Evolutionary conservation across 1,140 invertebrate species (phyloP), one percentile per base, ranked within the genome.

Genomic region (Zaprionus inermis): DNA sequence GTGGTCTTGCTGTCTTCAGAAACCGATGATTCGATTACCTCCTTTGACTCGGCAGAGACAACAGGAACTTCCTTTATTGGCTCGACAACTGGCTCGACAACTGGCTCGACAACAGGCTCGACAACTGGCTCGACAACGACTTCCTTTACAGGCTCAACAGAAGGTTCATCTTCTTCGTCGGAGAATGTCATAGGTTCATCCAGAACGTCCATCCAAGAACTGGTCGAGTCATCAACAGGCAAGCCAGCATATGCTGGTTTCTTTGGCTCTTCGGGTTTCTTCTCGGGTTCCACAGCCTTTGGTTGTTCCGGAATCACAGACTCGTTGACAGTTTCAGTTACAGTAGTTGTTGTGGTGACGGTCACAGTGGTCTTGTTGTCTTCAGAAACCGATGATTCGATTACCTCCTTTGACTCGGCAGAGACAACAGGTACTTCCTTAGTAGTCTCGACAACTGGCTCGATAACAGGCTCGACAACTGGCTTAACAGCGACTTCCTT

Each of bases 191-290:
- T 93, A 52, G 93, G 92, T 81, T 93, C 92, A 75, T 94, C 93
- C 46, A 94, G 71, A 58, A 93, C 91, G 81, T 92, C 91, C 88
- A 94, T 93, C 92, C 93, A 94, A 12, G 92, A 79, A 70, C 92
- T 92, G 28, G 92, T 91, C 7, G 93, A 90, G 66, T 93, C 86
- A 65, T 94, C 93, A 32, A 93, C 92, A 46, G 93, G 92, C 51
- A 93, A 81, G 49, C 92, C 93, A 61, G 92, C 92, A 69, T 93
- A 92, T 22, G 75, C 85, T 10, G 72, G 56, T 69, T 78, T 84
- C 41, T 70, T 66, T 2, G 60, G 52, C 30, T 59, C 30, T 54
- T 52, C 44, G 14, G 28, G 72, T 77, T 77, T 55, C 20, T 54
- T 30, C 11, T 16, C 54, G 2, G 41, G 46, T 60, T 67, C 28